Percentiles rank a stretch among this genome's conserved stretches.
phyloP scores from a whole-genome alignment of 2,113 vertebrate species.

The Oryzias woworae region DNA sequence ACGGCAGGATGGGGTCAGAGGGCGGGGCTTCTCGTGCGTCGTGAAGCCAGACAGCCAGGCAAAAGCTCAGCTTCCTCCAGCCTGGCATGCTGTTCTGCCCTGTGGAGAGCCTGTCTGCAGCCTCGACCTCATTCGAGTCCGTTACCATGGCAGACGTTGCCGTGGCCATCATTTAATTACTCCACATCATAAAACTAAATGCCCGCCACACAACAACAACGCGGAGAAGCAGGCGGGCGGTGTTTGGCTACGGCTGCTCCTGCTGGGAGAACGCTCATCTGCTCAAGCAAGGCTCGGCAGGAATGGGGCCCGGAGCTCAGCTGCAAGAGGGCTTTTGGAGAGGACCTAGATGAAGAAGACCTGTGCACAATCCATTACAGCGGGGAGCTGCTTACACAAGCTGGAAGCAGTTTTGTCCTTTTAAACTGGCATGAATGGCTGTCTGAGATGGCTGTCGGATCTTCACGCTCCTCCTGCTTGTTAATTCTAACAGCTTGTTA shows the following conservation, averaged over 20 bases:
- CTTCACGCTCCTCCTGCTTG: constrained; percentile 47
- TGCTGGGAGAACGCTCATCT: constrained; percentile 42
- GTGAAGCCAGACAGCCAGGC: constrained; percentile 32
- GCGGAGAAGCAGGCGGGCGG: constrained; percentile 23
- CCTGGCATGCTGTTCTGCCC: constrained; percentile 37
- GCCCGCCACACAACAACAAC: constrained; percentile 38
- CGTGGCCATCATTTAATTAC: constrained; percentile 63
- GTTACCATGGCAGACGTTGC: constrained; percentile 53
- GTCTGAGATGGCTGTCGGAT: constrained; percentile 10
- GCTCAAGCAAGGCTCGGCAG: constrained; percentile 46
- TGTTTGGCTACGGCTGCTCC: constrained; percentile 48
- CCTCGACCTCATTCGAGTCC: constrained; percentile 43
- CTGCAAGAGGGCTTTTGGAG: constrained; percentile 36
- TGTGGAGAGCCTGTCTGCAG: constrained; percentile 46
- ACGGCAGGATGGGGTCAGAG: not conserved
- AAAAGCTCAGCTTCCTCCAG: constrained; percentile 22
- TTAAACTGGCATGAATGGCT: not conserved
- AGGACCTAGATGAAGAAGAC: constrained; percentile 26
- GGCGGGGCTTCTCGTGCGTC: constrained; percentile 27
- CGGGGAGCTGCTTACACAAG: constrained; percentile 35
- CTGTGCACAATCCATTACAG: constrained; percentile 51
- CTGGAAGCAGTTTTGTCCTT: too few species aligned
- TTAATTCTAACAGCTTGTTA: constrained; percentile 61
- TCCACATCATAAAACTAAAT: constrained; percentile 60
- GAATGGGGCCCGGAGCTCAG: constrained; percentile 44